These are phyloP conservation scores for Drosophila punjabiensis DNA, from an alignment of 1,140 invertebrate genomes.

Conservation along the genomic window DNA sequence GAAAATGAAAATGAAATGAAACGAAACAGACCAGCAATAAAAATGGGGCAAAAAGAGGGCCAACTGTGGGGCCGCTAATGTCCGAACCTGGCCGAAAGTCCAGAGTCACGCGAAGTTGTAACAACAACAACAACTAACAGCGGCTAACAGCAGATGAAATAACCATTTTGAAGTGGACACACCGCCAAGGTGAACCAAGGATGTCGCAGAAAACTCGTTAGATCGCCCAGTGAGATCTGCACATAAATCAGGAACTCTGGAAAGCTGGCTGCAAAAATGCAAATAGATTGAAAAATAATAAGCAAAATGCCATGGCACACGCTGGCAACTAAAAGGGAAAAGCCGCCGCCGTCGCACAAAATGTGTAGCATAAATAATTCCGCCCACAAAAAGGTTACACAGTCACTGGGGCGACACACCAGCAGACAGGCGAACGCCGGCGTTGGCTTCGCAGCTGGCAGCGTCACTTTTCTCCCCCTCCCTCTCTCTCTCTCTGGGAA, in stretches of 20 bases:
- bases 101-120: slow-evolving; percentile 77
- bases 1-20: slow-evolving; percentile 44
- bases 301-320: slow-evolving; percentile 49
- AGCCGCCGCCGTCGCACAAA: slow-evolving; percentile 48
- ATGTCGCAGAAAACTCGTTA: slow-evolving; percentile 44
- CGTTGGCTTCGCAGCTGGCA: slow-evolving; percentile 23
- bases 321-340: slow-evolving; percentile 37
- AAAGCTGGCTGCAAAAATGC: slow-evolving; percentile 52
- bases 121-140: slow-evolving; percentile 43
- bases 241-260: slow-evolving; percentile 60
- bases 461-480: not conserved
- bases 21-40: slow-evolving; percentile 51
- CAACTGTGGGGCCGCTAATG: slow-evolving; percentile 52
- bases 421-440: slow-evolving; percentile 49
- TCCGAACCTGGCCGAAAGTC: slow-evolving; percentile 66
- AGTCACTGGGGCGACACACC: slow-evolving; percentile 77
- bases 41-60: slow-evolving; percentile 28
- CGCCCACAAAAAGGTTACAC: slow-evolving; percentile 80
- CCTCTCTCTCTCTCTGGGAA: not conserved
- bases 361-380: slow-evolving; percentile 82
- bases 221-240: slow-evolving; percentile 29
- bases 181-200: slow-evolving; percentile 63
- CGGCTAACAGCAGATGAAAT: slow-evolving; percentile 5
- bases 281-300: slow-evolving; percentile 80
- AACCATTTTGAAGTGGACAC: slow-evolving; percentile 38